phyloP scores from a whole-genome alignment of 2,113 vertebrate species.

The Eidolon helvum region DNA sequence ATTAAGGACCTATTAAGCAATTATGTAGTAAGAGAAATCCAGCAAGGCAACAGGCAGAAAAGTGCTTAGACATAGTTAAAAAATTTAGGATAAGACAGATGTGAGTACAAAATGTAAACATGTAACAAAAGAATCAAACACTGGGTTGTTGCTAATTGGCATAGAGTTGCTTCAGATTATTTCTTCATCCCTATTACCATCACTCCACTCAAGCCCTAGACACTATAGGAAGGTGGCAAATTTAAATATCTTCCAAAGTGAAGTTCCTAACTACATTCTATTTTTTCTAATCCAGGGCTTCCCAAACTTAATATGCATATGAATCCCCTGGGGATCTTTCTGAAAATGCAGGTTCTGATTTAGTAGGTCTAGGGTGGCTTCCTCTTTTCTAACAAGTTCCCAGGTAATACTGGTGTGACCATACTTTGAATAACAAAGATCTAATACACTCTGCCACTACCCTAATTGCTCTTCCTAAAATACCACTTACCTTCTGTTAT shows the following conservation, averaged over 20 bases:
- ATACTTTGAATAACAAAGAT: conserved; percentile 5
- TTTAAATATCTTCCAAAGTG: background rate
- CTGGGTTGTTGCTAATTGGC: background rate
- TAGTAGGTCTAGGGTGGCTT: background rate
- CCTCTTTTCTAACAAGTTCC: background rate
- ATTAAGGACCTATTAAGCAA: conserved; percentile 6
- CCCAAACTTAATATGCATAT: background rate
- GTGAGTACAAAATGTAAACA: background rate
- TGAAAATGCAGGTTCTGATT: background rate
- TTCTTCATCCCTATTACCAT: background rate
- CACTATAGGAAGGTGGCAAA: background rate
- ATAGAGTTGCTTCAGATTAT: background rate
- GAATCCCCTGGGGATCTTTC: background rate
- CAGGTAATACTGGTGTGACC: background rate
- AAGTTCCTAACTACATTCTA: background rate
- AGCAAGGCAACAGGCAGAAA: background rate
- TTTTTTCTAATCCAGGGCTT: background rate
- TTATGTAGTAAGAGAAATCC: background rate
- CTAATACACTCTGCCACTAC: background rate
- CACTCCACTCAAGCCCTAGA: background rate
- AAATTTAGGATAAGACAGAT: background rate
- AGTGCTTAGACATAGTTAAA: conserved; percentile 9
- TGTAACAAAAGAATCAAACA: background rate
- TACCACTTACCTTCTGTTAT: background rate
- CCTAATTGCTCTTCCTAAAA: background rate